Evolutionary conservation across 2,797 vertebrate species (phyloP), one percentile per base, ranked within the genome.

Genomic region (Leptatherina wallacei): DNA sequence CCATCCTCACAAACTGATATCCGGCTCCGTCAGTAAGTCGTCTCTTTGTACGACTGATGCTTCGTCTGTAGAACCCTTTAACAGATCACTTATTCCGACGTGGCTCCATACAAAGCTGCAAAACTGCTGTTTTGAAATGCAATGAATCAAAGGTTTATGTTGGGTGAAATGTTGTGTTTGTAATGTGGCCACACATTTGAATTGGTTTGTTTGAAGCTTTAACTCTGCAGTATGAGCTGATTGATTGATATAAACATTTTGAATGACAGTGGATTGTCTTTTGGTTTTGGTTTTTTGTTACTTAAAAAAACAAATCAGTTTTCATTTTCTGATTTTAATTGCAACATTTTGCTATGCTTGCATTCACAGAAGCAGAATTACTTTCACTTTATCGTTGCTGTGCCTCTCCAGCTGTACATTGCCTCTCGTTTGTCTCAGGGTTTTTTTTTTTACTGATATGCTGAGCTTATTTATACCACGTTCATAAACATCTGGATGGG

Each of bases 401-500:
- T 36, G 35, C 44, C 65, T 47, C 42, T 36, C 47, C 36, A 51
- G 35, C 35, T 35, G 18, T 33, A 4, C 2, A 36, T 3, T 14
- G 36, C 58, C 32, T 61, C 32, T 0, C 4, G 24, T 62, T 20
- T 20, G 20, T 47, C 20, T 47, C 24, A 27, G 24, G 24, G 20
- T 20, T 47, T 8, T n/a, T 49, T 49, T 44, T 49, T 49, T 49
- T 10, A 52, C 69, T 40, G 29, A 65, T 66, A 55, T 27, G 47
- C 61, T 11, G 24, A 38, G 66, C 79, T 80, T 87, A 79, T 85
- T 85, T 75, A 70, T 75, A 80, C 44, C 62, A 18, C 61, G 29
- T 77, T 75, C 74, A 67, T 76, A 74, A 66, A 40, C 85, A 87
- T 86, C 83, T 89, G 85, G 75, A 69, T 70, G 52, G 44, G 52